Conservation (phyloP, 2,888 invertebrate species). For the Agonopterix alstromeriana region DNA sequence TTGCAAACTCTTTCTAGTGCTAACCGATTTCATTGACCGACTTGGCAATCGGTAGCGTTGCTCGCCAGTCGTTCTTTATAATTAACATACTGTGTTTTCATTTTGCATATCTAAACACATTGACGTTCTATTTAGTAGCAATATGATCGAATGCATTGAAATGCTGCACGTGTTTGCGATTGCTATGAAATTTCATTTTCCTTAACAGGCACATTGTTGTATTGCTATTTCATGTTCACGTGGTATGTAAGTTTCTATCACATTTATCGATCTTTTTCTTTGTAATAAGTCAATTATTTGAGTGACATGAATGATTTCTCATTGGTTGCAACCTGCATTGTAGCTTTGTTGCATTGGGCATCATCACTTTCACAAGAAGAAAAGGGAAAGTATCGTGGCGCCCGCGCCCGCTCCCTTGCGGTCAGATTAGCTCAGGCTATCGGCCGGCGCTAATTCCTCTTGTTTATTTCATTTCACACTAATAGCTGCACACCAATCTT, state of each 20-base stretch:
- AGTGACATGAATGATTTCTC: neutral
- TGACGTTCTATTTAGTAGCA: slow-evolving; percentile 40
- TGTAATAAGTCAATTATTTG: neutral
- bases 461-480: slow-evolving; percentile 60
- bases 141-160: slow-evolving; percentile 30
- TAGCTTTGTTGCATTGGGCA: slow-evolving; percentile 55
- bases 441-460: slow-evolving; percentile 61
- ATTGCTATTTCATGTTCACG: too few relatives aligned
- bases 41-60: slow-evolving; percentile 32
- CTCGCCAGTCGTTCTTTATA: slow-evolving; percentile 30
- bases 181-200: slow-evolving; percentile 36
- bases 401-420: slow-evolving; percentile 70
- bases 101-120: slow-evolving; percentile 47
- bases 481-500: slow-evolving; percentile 41
- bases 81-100: slow-evolving; percentile 48
- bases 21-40: slow-evolving; percentile 38
- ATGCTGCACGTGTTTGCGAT: slow-evolving; percentile 27
- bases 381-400: slow-evolving; percentile 67
- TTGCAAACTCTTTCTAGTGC: slow-evolving; percentile 21
- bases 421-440: slow-evolving; percentile 63
- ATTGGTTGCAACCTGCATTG: neutral
- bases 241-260: slow-evolving; percentile 6
- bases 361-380: slow-evolving; percentile 74
- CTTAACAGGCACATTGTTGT: slow-evolving; percentile 8
- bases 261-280: neutral